Conservation (phyloP, 2,113 vertebrate genomes). For the Thunnus thynnus region DNA sequence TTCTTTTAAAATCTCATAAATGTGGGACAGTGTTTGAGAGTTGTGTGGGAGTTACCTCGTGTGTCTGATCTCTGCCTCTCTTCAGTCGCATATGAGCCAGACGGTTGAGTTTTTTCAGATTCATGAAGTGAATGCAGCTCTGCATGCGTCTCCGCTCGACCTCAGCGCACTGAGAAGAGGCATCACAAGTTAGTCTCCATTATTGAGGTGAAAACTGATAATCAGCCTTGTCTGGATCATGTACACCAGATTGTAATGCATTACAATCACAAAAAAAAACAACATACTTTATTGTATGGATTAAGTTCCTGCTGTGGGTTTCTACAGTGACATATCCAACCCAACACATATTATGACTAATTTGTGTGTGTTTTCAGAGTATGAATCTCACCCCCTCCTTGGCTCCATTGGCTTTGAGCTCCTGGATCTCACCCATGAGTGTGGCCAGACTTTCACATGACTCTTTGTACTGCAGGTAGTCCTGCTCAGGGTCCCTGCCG, state of each 20-base stretch:
- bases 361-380: neutral
- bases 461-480: slow-evolving; percentile 92
- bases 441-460: slow-evolving; percentile 92
- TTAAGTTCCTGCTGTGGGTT: neutral
- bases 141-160: slow-evolving; percentile 92
- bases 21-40: neutral
- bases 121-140: slow-evolving; percentile 97
- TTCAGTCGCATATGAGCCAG: slow-evolving; percentile 97
- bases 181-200: neutral
- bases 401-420: slow-evolving; percentile 91
- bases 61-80: slow-evolving; percentile 95
- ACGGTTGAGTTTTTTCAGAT: slow-evolving; percentile 97
- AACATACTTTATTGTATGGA: neutral
- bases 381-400: slow-evolving; percentile 90
- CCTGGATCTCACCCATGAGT: slow-evolving; percentile 97
- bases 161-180: slow-evolving; percentile 84
- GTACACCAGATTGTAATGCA: neutral
- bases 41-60: slow-evolving; percentile 86
- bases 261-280: neutral
- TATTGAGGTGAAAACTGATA: neutral
- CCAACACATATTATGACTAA: neutral
- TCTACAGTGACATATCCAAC: neutral
- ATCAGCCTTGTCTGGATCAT: neutral
- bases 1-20: neutral
- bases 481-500: slow-evolving; percentile 89